These are phyloP conservation scores for human DNA, from an alignment of 2,113 vertebrate species.

Conservation along the genomic window GRCh38 chr1:162636001-162636500, in stretches of 20 bases:
- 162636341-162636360: not conserved
- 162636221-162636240: not conserved
- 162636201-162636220: not conserved
- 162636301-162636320: not conserved
- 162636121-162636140: not conserved
- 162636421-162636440: not conserved
- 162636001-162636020: not conserved
- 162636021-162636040: not conserved
- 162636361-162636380: not conserved
- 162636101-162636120: not conserved
- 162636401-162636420: not conserved
- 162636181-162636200: not conserved
- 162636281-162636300: not conserved
- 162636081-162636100: not conserved
- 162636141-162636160: conserved; percentile 10
- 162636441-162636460: not conserved
- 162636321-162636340: not conserved
- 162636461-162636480: not conserved
- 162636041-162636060: not conserved
- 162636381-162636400: not conserved
- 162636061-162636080: not conserved
- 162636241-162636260: not conserved
- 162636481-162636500: not conserved
- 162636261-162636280: not conserved
- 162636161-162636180: not conserved